These are phyloP conservation scores for Peromyscus nudipes DNA, from an alignment of 2,797 vertebrate genomes.

Conservation along the genomic window DNA sequence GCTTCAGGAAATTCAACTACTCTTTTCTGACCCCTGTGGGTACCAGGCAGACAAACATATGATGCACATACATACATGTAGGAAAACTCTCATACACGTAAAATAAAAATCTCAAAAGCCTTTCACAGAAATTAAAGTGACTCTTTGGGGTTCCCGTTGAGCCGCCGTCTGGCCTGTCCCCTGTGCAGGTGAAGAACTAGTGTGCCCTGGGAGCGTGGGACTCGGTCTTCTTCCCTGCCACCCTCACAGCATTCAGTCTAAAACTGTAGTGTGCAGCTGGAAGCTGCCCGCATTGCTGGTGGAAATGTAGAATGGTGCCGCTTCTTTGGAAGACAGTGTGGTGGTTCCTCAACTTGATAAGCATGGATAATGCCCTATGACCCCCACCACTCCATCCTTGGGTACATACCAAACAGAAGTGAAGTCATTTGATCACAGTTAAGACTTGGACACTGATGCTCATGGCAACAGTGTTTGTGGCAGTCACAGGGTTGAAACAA, in stretches of 20 bases:
- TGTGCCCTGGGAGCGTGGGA: neutral
- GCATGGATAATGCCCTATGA: neutral
- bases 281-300: neutral
- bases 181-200: slow-evolving; percentile 43
- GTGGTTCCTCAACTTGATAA: slow-evolving; percentile 6
- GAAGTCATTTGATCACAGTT: neutral
- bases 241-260: slow-evolving; percentile 29
- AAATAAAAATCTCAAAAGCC: neutral
- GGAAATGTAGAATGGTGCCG: neutral
- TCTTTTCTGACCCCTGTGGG: neutral
- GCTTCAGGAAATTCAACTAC: neutral
- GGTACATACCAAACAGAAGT: neutral
- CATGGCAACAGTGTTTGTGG: neutral
- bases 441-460: neutral
- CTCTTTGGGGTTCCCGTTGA: slow-evolving; percentile 42
- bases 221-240: neutral
- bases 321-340: slow-evolving; percentile 11
- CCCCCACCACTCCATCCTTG: neutral
- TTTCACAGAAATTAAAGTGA: neutral
- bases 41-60: neutral
- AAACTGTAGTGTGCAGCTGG: slow-evolving; percentile 19
- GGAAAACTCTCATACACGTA: neutral
- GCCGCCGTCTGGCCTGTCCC: neutral
- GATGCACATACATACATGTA: neutral
- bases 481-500: neutral